phyloP scores from a whole-genome alignment of 92 coral and sea anemone genomes.

The Chrysogorgia sp. region DNA sequence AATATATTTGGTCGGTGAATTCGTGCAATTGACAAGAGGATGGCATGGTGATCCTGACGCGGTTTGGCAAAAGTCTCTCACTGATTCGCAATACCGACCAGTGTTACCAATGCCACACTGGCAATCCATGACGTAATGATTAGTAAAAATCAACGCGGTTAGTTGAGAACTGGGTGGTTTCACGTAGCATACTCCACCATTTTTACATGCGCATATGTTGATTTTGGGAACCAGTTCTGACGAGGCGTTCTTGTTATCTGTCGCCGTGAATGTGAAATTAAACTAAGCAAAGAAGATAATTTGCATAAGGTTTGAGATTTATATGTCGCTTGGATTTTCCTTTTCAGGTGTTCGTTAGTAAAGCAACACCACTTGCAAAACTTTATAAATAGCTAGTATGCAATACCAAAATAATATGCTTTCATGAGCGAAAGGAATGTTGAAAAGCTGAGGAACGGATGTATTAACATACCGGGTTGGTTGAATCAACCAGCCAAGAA shows the following conservation, averaged over 20 bases:
- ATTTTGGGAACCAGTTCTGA: slow-evolving; percentile 64
- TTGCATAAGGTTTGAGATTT: no score
- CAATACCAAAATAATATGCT: neutral
- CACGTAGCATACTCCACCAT: slow-evolving; percentile 61
- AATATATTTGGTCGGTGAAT: slow-evolving; percentile 57
- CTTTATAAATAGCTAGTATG: no score
- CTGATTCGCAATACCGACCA: slow-evolving; percentile 68
- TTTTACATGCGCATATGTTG: slow-evolving; percentile 70
- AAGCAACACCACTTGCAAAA: no score
- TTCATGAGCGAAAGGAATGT: no score
- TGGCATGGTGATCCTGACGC: slow-evolving; percentile 70
- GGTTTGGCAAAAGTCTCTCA: slow-evolving; percentile 64
- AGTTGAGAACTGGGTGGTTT: slow-evolving; percentile 46
- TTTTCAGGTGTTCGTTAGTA: no score
- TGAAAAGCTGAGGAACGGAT: neutral
- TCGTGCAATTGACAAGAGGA: slow-evolving; percentile 64
- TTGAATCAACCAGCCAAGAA: slow-evolving; percentile 21
- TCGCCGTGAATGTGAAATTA: slow-evolving; percentile 62
- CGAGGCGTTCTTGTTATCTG: slow-evolving; percentile 58
- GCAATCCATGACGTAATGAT: slow-evolving; percentile 57
- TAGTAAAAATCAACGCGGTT: slow-evolving; percentile 44
- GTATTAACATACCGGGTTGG: slow-evolving; percentile 39
- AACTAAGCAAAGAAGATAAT: slow-evolving; percentile 45
- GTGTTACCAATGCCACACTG: slow-evolving; percentile 66
- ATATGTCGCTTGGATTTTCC: neutral